A percentile compares a stretch with the other conserved stretches of the same genome.
Evolutionary conservation across 2,888 invertebrate species (phyloP).

Genomic region (Lithosia quadra): DNA sequence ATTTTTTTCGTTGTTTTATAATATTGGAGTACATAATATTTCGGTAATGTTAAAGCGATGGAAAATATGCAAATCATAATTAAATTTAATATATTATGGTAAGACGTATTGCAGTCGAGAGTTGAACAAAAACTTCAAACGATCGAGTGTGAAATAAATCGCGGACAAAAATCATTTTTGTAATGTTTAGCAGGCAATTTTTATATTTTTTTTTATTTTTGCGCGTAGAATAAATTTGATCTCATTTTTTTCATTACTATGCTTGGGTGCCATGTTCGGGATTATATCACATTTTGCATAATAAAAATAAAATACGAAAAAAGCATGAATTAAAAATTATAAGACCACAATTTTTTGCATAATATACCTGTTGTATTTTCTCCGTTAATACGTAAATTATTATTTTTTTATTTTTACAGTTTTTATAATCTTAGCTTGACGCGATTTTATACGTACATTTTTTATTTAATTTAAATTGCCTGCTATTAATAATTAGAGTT

Average conservation of each 20-base stretch:
- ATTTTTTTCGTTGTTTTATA: slow-evolving; percentile 64
- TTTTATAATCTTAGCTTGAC: slow-evolving; percentile 48
- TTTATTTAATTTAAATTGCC: slow-evolving; percentile 73
- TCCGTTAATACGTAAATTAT: slow-evolving; percentile 52
- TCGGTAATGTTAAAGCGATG: slow-evolving; percentile 47
- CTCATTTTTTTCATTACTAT: slow-evolving; percentile 78
- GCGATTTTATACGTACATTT: slow-evolving; percentile 54
- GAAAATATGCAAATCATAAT: slow-evolving; percentile 50
- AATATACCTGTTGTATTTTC: slow-evolving; percentile 69
- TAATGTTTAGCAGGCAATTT: slow-evolving; percentile 79
- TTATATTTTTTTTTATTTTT: slow-evolving; percentile 51
- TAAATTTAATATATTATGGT: slow-evolving; percentile 47
- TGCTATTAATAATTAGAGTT: slow-evolving; percentile 70
- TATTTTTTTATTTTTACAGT: slow-evolving; percentile 44
- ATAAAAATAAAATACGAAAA: slow-evolving; percentile 58
- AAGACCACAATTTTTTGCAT: slow-evolving; percentile 61
- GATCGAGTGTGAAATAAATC: slow-evolving; percentile 54
- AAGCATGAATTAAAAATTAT: slow-evolving; percentile 37
- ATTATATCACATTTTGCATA: slow-evolving; percentile 70
- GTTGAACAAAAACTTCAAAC: slow-evolving; percentile 74
- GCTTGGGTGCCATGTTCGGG: slow-evolving; percentile 78
- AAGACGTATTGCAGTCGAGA: slow-evolving; percentile 66
- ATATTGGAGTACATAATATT: slow-evolving; percentile 50
- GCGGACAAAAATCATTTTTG: slow-evolving; percentile 68
- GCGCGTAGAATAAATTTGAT: slow-evolving; percentile 73